Conservation (phyloP, 2,797 vertebrate genomes). For the Potorous gilbertii region DNA sequence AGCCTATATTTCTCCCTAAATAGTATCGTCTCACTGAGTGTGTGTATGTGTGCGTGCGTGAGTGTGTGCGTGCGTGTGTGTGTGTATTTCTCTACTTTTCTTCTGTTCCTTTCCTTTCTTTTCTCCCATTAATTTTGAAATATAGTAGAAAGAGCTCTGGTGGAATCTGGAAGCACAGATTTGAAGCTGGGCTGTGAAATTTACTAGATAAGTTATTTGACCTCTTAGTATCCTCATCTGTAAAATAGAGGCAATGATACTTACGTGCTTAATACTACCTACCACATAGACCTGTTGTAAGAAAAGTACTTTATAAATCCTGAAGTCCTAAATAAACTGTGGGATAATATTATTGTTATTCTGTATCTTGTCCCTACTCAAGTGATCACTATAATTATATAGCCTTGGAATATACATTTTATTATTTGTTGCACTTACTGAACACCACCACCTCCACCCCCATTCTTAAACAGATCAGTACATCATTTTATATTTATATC, state of each 20-base stretch:
- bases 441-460: neutral
- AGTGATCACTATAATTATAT: constrained; percentile 37
- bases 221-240: neutral
- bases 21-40: neutral
- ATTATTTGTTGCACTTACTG: constrained; percentile 36
- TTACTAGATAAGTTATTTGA: neutral
- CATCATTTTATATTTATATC: constrained; percentile 54
- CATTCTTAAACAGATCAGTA: constrained; percentile 49
- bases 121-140: neutral
- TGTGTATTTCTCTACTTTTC: constrained; percentile 22
- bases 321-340: neutral
- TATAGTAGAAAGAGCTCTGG: neutral
- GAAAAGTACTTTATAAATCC: neutral
- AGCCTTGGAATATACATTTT: constrained; percentile 11
- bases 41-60: too few relatives aligned
- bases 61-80: neutral
- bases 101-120: constrained; percentile 27
- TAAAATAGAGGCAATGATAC: neutral
- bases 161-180: neutral
- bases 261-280: neutral
- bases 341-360: constrained; percentile 11
- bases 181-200: neutral
- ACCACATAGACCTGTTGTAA: neutral
- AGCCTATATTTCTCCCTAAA: neutral
- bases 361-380: constrained; percentile 38